Evolutionary conservation across 2,113 vertebrate genomes (phyloP).

Genomic region (Dolichotis patagonum): DNA sequence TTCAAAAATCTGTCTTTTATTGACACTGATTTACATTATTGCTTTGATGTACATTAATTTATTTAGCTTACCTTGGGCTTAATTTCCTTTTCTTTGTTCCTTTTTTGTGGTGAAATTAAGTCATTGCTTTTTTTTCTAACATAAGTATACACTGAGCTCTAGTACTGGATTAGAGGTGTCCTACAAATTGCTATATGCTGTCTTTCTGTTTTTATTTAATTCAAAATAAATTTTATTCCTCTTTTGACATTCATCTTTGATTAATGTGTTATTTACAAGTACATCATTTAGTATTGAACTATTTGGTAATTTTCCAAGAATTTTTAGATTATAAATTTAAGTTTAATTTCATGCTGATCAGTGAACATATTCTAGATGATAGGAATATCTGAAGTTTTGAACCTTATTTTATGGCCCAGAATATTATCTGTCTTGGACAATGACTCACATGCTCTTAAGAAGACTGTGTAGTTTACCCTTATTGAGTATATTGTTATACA

Average conservation of each 20-base stretch:
- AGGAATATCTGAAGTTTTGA: background rate
- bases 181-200: background rate
- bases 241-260: background rate
- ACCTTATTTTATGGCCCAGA: background rate
- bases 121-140: background rate
- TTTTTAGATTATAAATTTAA: background rate
- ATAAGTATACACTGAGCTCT: background rate
- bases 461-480: background rate
- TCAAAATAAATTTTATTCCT: background rate
- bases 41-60: background rate
- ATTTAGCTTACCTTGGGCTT: background rate
- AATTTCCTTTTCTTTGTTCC: background rate
- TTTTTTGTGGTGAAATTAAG: background rate
- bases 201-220: background rate
- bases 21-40: background rate
- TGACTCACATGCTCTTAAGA: background rate
- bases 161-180: background rate
- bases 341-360: background rate
- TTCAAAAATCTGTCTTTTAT: background rate
- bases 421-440: background rate
- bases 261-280: background rate
- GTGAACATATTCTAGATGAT: background rate
- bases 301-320: background rate
- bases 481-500: background rate
- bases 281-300: background rate